Evolutionary conservation across 2,113 vertebrate species (phyloP).

Genomic region (Agapornis roseicollis): DNA sequence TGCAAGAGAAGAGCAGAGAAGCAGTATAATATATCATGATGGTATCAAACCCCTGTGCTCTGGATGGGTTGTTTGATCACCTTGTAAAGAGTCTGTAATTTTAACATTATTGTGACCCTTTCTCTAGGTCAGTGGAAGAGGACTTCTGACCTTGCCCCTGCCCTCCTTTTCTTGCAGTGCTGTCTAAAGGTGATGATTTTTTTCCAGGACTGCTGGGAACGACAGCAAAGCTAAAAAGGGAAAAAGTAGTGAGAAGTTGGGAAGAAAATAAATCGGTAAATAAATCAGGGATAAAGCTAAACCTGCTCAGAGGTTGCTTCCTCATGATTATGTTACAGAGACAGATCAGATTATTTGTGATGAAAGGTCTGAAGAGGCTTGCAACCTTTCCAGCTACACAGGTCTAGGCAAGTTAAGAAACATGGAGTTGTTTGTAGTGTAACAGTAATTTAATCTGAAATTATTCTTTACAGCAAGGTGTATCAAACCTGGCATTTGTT

Average conservation of each 20-base stretch:
- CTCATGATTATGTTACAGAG: not conserved
- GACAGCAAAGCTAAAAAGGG: not conserved
- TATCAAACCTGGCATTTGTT: not conserved
- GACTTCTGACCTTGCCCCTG: not conserved
- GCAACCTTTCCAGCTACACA: not conserved
- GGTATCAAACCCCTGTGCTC: not conserved
- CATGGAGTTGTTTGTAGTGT: not conserved
- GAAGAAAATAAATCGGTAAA: not conserved
- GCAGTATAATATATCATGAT: not conserved
- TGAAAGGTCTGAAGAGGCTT: not conserved
- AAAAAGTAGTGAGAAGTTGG: not conserved
- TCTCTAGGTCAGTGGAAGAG: not conserved
- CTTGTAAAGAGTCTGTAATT: not conserved
- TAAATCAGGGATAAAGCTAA: not conserved
- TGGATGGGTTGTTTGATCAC: constrained; percentile 23
- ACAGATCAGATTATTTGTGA: not conserved
- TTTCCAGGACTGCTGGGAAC: not conserved
- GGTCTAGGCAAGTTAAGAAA: not conserved
- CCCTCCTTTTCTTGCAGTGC: not conserved
- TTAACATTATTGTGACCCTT: not conserved
- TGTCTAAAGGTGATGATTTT: not conserved
- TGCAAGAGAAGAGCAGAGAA: constrained; percentile 9
- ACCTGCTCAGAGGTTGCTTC: not conserved
- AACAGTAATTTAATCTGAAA: not conserved
- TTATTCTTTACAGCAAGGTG: not conserved